Base-by-base conservation (phyloP, 2,888 invertebrate species). In the Hyles lineata region DNA sequence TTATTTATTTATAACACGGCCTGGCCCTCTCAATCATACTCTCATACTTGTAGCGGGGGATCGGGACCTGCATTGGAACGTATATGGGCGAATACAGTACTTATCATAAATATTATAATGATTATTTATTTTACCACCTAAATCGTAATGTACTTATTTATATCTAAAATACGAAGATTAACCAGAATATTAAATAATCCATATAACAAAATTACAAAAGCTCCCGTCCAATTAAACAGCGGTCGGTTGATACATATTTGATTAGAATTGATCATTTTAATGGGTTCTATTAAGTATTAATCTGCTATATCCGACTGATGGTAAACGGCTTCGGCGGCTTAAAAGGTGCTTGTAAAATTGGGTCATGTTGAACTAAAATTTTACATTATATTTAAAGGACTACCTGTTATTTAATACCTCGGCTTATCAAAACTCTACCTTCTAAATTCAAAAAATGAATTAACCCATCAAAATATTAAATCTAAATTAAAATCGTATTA, bases 181-280 rank as follows among this genome's bases (percentile, higher is more conserved):
- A 7, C 35, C 21, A 43, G 5, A n/a, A 4, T 29, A 29, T 7
- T 0, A 63, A 63, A 63, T n/a, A 63, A 67, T 67, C 3, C 4
- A 50, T 17, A 1, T 17, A 32, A 62, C 19, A 15, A 23, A 15
- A 50, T 67, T 17, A 50, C 63, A 67, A 50, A 67, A 67, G 43
- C 67, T 67, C 15, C 50, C 23, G 32, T 32, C 8, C 43, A 67
- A 67, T 67, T 67, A 67, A 67, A 50, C 35, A 50, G 11, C 43
- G 43, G 35, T 63, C 3, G 21, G 17, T 15, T 17, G 43, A 43
- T 67, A 67, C 21, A 67, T 67, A 23, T 50, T 67, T 67, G 9
- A 50, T 67, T 67, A 67, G 43, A 67, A 67, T 63, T 67, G 67
- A 67, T 50, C 43, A 67, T 23, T 67, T 67, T 67, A 67, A 67